A percentile compares a stretch with the other conserved stretches of the same genome.
Conservation (phyloP, 2,888 invertebrate species). For the Trypoxylon attenuatum region DNA sequence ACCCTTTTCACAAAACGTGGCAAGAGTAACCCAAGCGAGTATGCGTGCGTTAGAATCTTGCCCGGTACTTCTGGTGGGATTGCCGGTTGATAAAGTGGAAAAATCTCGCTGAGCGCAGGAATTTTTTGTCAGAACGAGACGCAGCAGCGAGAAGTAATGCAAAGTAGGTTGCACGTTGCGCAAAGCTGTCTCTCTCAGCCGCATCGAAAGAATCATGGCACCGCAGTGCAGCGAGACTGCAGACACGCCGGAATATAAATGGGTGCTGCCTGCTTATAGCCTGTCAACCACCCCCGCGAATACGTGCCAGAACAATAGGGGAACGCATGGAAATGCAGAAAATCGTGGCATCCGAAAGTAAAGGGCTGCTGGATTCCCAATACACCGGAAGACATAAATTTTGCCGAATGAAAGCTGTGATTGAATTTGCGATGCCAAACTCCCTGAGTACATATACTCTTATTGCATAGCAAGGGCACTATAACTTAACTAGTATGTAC, state of each 20-base stretch:
- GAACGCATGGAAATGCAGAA: not conserved
- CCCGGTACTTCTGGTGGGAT: not conserved
- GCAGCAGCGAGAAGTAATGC: slow-evolving; percentile 16
- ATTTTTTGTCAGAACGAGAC: slow-evolving; percentile 3
- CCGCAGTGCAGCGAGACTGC: slow-evolving; percentile 64
- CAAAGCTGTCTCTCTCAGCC: slow-evolving; percentile 35
- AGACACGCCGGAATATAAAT: slow-evolving; percentile 40
- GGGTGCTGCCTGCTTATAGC: slow-evolving; percentile 13
- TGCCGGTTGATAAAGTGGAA: not conserved
- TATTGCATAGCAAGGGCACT: not conserved
- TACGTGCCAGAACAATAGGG: slow-evolving; percentile 10
- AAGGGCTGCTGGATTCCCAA: not conserved
- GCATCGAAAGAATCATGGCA: slow-evolving; percentile 61
- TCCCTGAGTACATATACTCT: too few species aligned
- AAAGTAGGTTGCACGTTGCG: slow-evolving; percentile 17
- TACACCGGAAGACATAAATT: not conserved
- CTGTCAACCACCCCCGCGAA: not conserved
- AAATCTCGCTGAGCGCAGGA: slow-evolving; percentile 3
- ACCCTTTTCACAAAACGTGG: too few species aligned
- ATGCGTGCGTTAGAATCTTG: not conserved
- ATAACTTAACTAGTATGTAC: too few species aligned
- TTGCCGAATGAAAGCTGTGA: not conserved
- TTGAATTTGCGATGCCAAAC: too few species aligned
- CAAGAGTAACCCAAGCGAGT: not conserved
- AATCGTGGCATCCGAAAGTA: not conserved